Percentiles rank a stretch among this genome's conserved stretches.
Conservation (phyloP, 2,797 vertebrate genomes). For the Acanthornis magna region DNA sequence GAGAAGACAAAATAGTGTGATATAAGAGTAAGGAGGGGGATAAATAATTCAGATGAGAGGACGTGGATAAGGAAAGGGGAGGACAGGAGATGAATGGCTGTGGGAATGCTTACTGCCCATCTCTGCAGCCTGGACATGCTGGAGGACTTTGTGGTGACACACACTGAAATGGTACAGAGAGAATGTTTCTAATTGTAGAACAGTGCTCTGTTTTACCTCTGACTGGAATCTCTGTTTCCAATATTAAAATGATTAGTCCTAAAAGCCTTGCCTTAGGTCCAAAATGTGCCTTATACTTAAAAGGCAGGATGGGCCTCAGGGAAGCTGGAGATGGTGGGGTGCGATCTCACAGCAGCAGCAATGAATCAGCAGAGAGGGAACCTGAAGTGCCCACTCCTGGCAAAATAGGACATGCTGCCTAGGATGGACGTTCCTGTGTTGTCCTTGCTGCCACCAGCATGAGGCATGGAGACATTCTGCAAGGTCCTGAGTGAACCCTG, state of each 20-base stretch:
- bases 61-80: not conserved
- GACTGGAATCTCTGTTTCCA: not conserved
- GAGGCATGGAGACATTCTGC: not conserved
- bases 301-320: not conserved
- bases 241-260: not conserved
- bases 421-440: not conserved
- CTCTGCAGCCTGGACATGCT: accelerated
- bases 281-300: not conserved
- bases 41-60: not conserved
- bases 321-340: not conserved
- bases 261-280: not conserved
- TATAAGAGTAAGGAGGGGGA: not conserved
- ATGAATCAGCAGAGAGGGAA: not conserved
- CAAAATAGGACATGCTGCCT: not conserved
- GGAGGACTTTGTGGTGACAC: not conserved
- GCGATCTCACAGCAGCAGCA: not conserved
- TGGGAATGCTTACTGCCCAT: not conserved
- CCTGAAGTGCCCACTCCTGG: not conserved
- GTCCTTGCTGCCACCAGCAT: not conserved
- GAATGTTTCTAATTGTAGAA: not conserved
- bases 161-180: not conserved
- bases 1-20: not conserved
- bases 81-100: not conserved
- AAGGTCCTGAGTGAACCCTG: not conserved
- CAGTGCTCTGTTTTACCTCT: not conserved